These are phyloP conservation scores for Hypena proboscidalis DNA, from an alignment of 2,888 invertebrate species.

Conservation along the genomic window DNA sequence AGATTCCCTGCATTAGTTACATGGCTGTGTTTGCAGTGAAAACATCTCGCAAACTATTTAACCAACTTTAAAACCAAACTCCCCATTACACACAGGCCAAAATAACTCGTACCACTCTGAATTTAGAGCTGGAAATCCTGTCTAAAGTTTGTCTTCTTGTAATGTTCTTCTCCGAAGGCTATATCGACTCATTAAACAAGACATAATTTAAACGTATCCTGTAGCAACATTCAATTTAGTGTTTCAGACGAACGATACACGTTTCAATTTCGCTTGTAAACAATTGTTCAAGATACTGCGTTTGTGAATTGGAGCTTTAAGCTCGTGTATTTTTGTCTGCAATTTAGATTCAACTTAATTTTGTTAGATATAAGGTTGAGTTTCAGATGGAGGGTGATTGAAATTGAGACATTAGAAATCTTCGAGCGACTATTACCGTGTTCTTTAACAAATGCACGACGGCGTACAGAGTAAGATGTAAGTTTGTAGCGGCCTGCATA, in stretches of 20 bases:
- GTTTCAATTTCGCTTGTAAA: conserved; percentile 48
- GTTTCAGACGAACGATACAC: conserved; percentile 47
- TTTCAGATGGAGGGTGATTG: conserved; percentile 43
- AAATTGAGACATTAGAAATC: conserved; percentile 85
- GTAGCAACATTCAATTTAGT: conserved; percentile 51
- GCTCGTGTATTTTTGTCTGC: conserved; percentile 60
- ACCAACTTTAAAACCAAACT: conserved; percentile 34
- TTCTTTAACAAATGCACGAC: conserved; percentile 83
- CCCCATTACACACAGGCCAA: conserved; percentile 37
- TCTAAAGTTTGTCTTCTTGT: conserved; percentile 24
- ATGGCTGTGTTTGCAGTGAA: conserved; percentile 83
- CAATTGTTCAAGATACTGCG: conserved; percentile 44
- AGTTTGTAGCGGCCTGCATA: conserved; percentile 76
- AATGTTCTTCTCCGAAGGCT: conserved; percentile 38
- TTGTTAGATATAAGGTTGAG: conserved; percentile 42
- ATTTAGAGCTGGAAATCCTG: conserved; percentile 31
- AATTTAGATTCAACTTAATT: conserved; percentile 48
- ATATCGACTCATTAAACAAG: conserved; percentile 83
- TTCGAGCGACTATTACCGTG: conserved; percentile 80
- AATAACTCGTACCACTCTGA: conserved; percentile 20
- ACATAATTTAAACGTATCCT: conserved; percentile 78
- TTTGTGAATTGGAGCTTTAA: conserved; percentile 47
- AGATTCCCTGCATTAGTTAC: conserved; percentile 84
- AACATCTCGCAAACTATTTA: conserved; percentile 75
- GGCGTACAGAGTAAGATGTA: conserved; percentile 80